These are phyloP conservation scores for Alviniconcha marisindica DNA, from an alignment of 1,140 invertebrate species.

Conservation along the genomic window DNA sequence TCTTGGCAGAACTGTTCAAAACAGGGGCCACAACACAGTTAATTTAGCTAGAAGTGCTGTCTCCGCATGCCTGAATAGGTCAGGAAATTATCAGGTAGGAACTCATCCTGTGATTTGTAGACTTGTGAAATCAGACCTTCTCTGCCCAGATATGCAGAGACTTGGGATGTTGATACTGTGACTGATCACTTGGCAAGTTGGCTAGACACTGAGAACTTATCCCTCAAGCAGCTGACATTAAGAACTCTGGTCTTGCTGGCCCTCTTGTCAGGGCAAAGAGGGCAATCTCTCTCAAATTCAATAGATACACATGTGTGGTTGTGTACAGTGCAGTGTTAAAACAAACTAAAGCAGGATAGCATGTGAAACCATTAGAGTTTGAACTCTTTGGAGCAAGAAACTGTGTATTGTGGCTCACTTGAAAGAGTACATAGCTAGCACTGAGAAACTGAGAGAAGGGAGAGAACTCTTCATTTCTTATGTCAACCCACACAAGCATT, in stretches of 20 bases:
- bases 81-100: background rate
- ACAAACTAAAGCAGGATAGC: background rate
- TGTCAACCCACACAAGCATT: background rate
- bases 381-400: background rate
- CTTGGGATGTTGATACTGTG: background rate
- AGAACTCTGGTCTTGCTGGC: background rate
- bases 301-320: background rate
- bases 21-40: background rate
- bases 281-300: background rate
- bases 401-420: background rate
- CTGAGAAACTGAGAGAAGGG: background rate
- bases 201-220: background rate
- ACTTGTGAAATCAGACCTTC: background rate
- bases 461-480: constrained; percentile 6
- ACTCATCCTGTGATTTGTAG: background rate
- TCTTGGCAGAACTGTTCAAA: background rate
- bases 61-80: background rate
- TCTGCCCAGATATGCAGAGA: background rate
- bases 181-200: background rate
- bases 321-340: background rate
- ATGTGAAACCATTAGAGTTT: background rate
- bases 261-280: background rate
- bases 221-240: background rate
- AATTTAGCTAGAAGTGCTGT: constrained; percentile 4
- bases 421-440: background rate